Percentiles rank a stretch among this genome's conserved stretches.
These are phyloP conservation scores for Kuschelorhynchus macadamiae DNA, from an alignment of 2,888 invertebrate genomes.

Conservation along the genomic window DNA sequence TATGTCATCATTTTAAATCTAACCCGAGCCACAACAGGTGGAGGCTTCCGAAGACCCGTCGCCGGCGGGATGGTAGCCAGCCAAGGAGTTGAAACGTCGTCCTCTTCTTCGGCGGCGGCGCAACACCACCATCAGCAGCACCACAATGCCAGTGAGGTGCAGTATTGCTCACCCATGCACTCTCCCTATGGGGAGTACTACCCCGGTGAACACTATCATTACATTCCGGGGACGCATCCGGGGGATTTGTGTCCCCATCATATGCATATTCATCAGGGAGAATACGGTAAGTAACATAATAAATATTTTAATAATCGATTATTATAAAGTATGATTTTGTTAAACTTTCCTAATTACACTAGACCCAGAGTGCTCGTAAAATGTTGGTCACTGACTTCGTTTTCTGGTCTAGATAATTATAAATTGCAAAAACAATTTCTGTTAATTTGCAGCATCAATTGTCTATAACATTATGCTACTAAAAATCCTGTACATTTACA, in stretches of 20 bases:
- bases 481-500: no score
- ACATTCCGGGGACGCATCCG: conserved; percentile 62
- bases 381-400: no score
- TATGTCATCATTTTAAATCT: no score
- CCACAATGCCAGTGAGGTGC: conserved; percentile 62
- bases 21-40: conserved; percentile 31
- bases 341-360: no score
- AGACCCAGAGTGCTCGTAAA: no score
- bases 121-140: conserved; percentile 58
- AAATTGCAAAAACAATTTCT: no score
- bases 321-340: no score
- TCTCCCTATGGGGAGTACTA: conserved; percentile 73
- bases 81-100: conserved; percentile 64
- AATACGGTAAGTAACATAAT: conserved; percentile 75
- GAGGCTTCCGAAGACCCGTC: conserved; percentile 48
- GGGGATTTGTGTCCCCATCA: conserved; percentile 77
- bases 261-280: conserved; percentile 81
- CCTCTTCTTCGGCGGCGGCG: conserved; percentile 33
- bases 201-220: conserved; percentile 73
- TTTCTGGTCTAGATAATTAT: no score
- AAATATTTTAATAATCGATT: no score
- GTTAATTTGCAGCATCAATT: no score
- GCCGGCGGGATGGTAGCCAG: conserved; percentile 68
- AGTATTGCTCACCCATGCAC: conserved; percentile 66
- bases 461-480: no score